These are phyloP conservation scores for Ophion slaviceki DNA, from an alignment of 2,888 invertebrate species.

Conservation along the genomic window DNA sequence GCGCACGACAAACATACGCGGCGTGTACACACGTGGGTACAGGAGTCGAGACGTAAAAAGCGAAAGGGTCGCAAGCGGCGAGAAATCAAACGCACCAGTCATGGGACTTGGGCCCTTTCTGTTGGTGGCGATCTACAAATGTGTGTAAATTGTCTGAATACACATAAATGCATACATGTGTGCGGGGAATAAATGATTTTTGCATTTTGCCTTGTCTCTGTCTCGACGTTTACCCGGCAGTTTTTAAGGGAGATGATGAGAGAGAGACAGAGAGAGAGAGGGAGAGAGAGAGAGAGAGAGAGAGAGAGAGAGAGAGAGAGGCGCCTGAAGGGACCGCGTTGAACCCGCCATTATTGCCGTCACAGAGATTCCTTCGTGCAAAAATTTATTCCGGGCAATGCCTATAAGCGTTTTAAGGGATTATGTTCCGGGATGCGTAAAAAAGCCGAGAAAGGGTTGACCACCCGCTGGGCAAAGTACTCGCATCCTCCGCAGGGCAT, in stretches of 20 bases:
- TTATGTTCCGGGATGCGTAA: slow-evolving; percentile 82
- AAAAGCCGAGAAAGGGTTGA: slow-evolving; percentile 81
- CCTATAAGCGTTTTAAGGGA: slow-evolving; percentile 83
- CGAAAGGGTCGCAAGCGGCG: neutral
- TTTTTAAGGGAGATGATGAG: slow-evolving; percentile 5
- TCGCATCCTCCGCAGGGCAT: slow-evolving; percentile 49
- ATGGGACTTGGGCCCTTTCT: neutral
- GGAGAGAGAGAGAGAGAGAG: neutral
- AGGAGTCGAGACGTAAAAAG: neutral
- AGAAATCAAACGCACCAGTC: neutral
- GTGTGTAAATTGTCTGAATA: neutral
- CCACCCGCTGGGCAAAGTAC: slow-evolving; percentile 82
- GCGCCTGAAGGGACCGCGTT: slow-evolving; percentile 53
- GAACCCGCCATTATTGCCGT: slow-evolving; percentile 42
- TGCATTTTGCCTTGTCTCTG: slow-evolving; percentile 42
- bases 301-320: slow-evolving; percentile 6
- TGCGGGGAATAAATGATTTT: slow-evolving; percentile 20
- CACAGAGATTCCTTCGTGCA: slow-evolving; percentile 36
- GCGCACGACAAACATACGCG: slow-evolving; percentile 2
- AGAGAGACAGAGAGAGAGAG: no score
- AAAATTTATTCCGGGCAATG: slow-evolving; percentile 62
- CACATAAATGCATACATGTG: neutral
- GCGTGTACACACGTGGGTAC: neutral
- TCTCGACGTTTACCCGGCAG: slow-evolving; percentile 1
- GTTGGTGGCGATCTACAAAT: neutral